Base-by-base conservation (phyloP, 2,113 vertebrate genomes). In the Catharus bicknelli region DNA sequence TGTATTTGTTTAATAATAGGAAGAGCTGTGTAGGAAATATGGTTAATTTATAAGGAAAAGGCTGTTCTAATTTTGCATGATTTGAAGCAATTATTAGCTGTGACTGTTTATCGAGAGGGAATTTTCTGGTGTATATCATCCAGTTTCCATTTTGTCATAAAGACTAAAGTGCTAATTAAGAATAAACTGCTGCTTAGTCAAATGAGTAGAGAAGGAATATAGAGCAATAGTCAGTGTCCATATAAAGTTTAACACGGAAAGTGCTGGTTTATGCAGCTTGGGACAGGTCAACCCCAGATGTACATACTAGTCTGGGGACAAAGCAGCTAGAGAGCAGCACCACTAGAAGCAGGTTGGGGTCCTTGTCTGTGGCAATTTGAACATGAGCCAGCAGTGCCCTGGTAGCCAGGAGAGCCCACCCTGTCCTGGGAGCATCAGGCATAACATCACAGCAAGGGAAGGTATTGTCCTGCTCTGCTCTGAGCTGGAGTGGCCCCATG, bases 341-440 rank as follows among this genome's bases (percentile, higher is more conserved):
- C 36, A 36, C 9, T 17, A 32, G 9, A 85, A 43, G 43, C 16
- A 20, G 13, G 4, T 5, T 38, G 58, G 16, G 16, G 16, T 36
- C 25, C 20, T 26, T 53, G 6, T 29, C 2, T 36, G 2, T 11
- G 43, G 2, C 10, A 26, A 25, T 9, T 0, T 21, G 53, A 43
- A 32, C 3, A 2, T 2, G 13, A 50, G 2, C 0, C 36, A 58
- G 36, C 30, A 66, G 36, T 26, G 34, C 7, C 61, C 30, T 58
- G 43, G 36, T 43, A 75, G 25, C 25, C 36, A 50, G 53, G 10
- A 66, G 8, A 13, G 30, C 2, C 43, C 38, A 1, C 4, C 0
- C 0, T 48, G 23, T 50, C 19, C 51, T 50, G 51, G 30, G 15
- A 0, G 5, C 19, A 25, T 66, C 25, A 25, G 51, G 30, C 16